Conservation (phyloP, 2,113 vertebrate genomes). For the Apistogramma diplotaenia region DNA sequence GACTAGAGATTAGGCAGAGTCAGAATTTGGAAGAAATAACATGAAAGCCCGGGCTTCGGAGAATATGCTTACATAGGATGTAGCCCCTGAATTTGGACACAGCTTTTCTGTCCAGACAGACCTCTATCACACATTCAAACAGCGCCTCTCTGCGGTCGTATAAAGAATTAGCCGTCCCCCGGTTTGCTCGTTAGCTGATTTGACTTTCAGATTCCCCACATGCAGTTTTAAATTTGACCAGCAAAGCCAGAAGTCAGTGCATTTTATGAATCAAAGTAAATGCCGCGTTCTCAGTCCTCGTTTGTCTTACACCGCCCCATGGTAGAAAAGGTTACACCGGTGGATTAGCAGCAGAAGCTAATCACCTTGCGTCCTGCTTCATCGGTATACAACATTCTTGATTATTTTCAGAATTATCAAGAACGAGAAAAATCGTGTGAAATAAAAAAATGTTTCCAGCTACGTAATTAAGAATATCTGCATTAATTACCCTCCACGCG, state of each 20-base stretch:
- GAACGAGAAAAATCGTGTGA: fast-evolving
- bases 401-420: background rate
- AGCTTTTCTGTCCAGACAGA: too few relatives aligned
- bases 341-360: slow-evolving; percentile 22
- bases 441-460: fast-evolving
- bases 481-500: slow-evolving; percentile 51
- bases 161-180: background rate
- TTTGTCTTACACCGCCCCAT: background rate
- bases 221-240: background rate
- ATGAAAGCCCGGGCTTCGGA: too few relatives aligned
- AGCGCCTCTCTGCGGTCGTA: background rate
- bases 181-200: background rate
- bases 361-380: background rate
- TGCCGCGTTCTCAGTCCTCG: background rate
- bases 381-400: background rate
- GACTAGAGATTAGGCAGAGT: too few relatives aligned
- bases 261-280: background rate
- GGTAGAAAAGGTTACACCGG: background rate
- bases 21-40: too few relatives aligned
- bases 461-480: background rate
- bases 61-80: too few relatives aligned
- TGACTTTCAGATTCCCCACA: background rate
- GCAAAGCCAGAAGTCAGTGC: background rate
- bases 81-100: too few relatives aligned
- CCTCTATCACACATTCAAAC: background rate